Evolutionary conservation across 2,113 vertebrate species (phyloP).

Genomic region (Picathartes gymnocephalus): DNA sequence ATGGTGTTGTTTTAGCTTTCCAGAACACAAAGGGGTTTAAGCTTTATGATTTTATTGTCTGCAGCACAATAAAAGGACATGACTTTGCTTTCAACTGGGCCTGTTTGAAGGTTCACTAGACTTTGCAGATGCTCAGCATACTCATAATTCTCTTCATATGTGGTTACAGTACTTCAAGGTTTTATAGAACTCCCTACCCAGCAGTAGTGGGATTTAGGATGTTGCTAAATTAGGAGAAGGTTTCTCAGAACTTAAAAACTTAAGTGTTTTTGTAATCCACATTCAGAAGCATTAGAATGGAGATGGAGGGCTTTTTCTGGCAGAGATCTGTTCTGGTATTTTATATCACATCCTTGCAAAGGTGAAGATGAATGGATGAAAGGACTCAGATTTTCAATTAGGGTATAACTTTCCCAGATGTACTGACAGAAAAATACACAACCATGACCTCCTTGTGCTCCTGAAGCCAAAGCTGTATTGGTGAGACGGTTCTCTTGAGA

Average conservation of each 20-base stretch:
- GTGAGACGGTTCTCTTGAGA: background rate
- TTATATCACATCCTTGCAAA: background rate
- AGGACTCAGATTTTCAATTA: background rate
- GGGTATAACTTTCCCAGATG: background rate
- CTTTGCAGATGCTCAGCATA: slow-evolving; percentile 49
- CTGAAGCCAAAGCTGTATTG: background rate
- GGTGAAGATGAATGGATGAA: background rate
- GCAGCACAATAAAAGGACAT: slow-evolving; percentile 40
- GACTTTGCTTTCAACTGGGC: slow-evolving; percentile 50
- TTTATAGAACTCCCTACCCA: background rate
- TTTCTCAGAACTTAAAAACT: background rate
- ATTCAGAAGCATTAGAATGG: background rate
- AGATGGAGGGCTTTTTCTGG: background rate
- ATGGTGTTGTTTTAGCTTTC: slow-evolving; percentile 22
- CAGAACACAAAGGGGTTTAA: slow-evolving; percentile 25
- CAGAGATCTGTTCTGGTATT: background rate
- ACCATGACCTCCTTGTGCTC: background rate
- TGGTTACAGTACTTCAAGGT: background rate
- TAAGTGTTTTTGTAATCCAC: background rate
- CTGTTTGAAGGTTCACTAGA: slow-evolving; percentile 43
- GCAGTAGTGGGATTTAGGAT: background rate
- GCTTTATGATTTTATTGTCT: slow-evolving; percentile 62
- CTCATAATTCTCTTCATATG: slow-evolving; percentile 34
- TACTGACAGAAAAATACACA: background rate
- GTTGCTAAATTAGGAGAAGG: slow-evolving; percentile 6